A percentile compares a stretch with the other conserved stretches of the same genome.
These are phyloP conservation scores for Sylvilagus floridanus DNA, from an alignment of 2,797 vertebrate genomes.

Conservation along the genomic window DNA sequence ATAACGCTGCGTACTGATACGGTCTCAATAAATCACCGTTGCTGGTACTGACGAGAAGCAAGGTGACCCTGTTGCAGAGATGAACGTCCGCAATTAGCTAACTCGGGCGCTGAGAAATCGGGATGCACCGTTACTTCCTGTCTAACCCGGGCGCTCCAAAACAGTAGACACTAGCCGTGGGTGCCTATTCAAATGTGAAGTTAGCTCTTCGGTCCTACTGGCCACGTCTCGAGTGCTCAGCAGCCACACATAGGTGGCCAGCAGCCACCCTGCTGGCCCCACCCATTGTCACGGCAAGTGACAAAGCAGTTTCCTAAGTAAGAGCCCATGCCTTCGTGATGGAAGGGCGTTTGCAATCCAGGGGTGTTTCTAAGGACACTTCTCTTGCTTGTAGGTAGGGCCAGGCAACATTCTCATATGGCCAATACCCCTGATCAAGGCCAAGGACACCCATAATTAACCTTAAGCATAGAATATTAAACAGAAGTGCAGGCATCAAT, in stretches of 20 bases:
- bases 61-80: slow-evolving; percentile 51
- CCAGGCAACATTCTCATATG: background rate
- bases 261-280: background rate
- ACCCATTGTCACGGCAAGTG: background rate
- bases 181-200: background rate
- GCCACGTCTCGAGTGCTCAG: background rate
- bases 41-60: background rate
- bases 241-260: background rate
- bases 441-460: slow-evolving; percentile 55
- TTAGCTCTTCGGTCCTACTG: background rate
- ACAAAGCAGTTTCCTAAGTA: background rate
- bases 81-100: slow-evolving; percentile 38
- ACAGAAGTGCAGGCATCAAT: slow-evolving; percentile 12
- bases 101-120: background rate
- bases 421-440: slow-evolving; percentile 50
- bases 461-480: slow-evolving; percentile 65
- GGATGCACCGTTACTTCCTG: background rate
- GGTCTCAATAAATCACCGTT: slow-evolving; percentile 58
- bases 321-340: background rate
- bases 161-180: background rate
- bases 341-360: background rate
- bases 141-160: background rate
- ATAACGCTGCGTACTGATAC: background rate
- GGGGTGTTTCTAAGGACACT: slow-evolving; percentile 9
- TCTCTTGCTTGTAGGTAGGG: background rate